Conservation (phyloP, 2,797 vertebrate genomes). For the Muraenolepis orangiensis region DNA sequence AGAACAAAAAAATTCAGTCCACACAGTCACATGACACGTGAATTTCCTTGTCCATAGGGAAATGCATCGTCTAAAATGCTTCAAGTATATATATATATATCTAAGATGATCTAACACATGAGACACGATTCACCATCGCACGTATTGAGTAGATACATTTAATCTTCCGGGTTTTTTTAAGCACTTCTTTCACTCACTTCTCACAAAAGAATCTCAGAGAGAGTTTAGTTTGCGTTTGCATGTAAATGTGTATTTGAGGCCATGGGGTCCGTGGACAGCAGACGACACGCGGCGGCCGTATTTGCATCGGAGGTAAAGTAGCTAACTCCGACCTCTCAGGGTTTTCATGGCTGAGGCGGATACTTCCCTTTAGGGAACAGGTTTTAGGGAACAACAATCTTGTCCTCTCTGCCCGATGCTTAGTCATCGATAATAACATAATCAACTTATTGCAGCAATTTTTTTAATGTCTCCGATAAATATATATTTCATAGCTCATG, state of each 20-base stretch:
- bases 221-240: constrained; percentile 19
- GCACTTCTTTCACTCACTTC: background rate
- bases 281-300: constrained; percentile 34
- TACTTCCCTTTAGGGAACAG: background rate
- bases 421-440: background rate
- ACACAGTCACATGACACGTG: no score
- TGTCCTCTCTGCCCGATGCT: background rate
- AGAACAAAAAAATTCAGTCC: no score
- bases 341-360: background rate
- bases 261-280: constrained; percentile 17
- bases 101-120: no score
- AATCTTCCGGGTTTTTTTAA: no score
- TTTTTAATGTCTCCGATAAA: background rate
- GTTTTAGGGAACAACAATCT: background rate
- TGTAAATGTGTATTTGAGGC: constrained; percentile 46
- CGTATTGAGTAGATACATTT: no score
- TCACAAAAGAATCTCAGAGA: background rate
- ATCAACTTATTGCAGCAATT: no score
- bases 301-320: constrained; percentile 55
- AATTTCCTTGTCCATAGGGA: no score
- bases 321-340: background rate
- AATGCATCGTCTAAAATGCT: no score
- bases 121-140: constrained; percentile 1
- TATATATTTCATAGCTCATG: background rate
- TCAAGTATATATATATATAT: no score